Evolutionary conservation across 2,797 vertebrate genomes (phyloP).

Genomic region (Clarias pachynema): DNA sequence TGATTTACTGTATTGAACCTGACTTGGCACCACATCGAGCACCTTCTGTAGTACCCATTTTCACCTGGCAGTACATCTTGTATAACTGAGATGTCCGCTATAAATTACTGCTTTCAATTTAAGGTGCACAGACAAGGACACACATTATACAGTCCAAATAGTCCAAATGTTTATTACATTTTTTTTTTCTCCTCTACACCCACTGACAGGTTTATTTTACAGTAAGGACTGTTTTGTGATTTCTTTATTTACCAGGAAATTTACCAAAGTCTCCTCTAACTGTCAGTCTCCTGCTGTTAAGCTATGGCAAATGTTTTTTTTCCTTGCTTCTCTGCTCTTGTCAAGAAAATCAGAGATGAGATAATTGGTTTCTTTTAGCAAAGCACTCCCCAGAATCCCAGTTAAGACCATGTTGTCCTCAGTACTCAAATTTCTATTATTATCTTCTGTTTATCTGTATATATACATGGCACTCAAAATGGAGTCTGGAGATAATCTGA

Average conservation of each 20-base stretch:
- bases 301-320: not conserved
- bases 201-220: not conserved
- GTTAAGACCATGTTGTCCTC: not conserved
- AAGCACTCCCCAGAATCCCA: not conserved
- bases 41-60: slow-evolving; percentile 32
- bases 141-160: not conserved
- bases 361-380: not conserved
- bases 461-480: not conserved
- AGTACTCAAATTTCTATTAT: not conserved
- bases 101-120: slow-evolving; percentile 7
- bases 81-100: not conserved
- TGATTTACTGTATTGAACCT: slow-evolving; percentile 26
- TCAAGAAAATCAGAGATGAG: not conserved
- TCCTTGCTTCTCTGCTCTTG: not conserved
- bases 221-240: not conserved
- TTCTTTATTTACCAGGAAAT: not conserved
- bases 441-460: not conserved
- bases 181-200: not conserved
- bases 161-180: not conserved
- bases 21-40: slow-evolving; percentile 21
- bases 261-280: not conserved
- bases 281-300: not conserved
- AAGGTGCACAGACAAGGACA: not conserved
- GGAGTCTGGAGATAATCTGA: not conserved
- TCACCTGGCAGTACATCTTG: slow-evolving; percentile 28